Evolutionary conservation across 2,888 invertebrate species (phyloP).

Genomic region (Galeopsomyia nigrocyanea): DNA sequence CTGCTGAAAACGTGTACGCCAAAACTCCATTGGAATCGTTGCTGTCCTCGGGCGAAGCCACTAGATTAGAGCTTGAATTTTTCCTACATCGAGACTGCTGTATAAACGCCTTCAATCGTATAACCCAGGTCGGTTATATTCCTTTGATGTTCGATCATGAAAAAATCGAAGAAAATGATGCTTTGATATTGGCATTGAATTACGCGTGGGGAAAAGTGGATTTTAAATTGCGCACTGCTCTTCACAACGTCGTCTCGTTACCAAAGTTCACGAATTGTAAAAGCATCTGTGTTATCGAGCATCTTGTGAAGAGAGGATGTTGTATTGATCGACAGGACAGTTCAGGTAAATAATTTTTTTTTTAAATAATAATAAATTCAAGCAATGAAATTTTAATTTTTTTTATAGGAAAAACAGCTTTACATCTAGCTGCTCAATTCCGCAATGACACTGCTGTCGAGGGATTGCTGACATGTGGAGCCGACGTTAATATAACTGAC

Average conservation of each 20-base stretch:
- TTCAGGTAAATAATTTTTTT: too few species aligned
- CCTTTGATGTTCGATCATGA: not conserved
- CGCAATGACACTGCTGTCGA: not conserved
- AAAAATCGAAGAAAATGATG: too few species aligned
- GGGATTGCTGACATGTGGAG: not conserved
- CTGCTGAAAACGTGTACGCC: not conserved
- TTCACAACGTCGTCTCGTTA: constrained; percentile 4
- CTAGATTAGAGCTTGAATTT: not conserved
- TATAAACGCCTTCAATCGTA: not conserved
- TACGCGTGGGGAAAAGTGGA: not conserved
- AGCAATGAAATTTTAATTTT: too few species aligned
- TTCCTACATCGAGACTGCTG: not conserved
- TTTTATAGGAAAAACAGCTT: not conserved
- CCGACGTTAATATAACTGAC: not conserved
- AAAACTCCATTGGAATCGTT: not conserved
- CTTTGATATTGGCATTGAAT: too few species aligned
- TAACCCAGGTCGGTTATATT: not conserved
- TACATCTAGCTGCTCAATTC: not conserved
- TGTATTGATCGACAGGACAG: not conserved
- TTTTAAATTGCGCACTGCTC: not conserved
- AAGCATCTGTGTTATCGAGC: not conserved
- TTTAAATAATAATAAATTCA: too few species aligned
- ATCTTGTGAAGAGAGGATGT: not conserved
- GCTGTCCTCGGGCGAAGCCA: not conserved
- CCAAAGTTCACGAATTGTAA: not conserved